Conservation (phyloP, 2,888 invertebrate species). For the Pediacus dermestoides region DNA sequence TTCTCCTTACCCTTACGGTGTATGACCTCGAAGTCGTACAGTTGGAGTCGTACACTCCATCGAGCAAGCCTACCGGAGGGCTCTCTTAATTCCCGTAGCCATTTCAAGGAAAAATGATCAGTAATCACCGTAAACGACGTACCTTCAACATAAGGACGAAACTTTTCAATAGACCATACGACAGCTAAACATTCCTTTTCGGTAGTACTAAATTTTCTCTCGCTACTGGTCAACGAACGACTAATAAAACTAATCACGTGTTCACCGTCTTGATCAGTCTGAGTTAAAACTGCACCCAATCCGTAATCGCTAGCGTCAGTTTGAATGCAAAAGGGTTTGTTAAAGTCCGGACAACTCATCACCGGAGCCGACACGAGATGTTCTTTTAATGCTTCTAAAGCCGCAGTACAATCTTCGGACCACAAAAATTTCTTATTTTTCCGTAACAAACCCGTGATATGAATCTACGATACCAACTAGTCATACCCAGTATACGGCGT, state of each 20-base stretch:
- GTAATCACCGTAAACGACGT: constrained; percentile 15
- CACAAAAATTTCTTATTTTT: constrained; percentile 14
- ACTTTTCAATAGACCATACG: constrained; percentile 13
- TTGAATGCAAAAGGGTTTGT: constrained; percentile 20
- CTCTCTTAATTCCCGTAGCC: constrained; percentile 18
- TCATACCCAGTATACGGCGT: constrained; percentile 9
- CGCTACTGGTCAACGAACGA: constrained; percentile 13
- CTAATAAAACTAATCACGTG: constrained; percentile 16
- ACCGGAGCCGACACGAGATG: constrained; percentile 18
- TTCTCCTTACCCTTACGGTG: constrained; percentile 13
- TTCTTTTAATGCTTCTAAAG: constrained; percentile 17
- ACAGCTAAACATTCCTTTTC: constrained; percentile 21
- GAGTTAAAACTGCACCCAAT: constrained; percentile 19
- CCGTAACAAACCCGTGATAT: constrained; percentile 4
- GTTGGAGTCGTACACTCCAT: constrained; percentile 17
- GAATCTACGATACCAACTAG: constrained; percentile 14
- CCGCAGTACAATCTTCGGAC: constrained; percentile 11
- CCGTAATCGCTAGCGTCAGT: constrained; percentile 21
- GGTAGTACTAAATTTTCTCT: constrained; percentile 17
- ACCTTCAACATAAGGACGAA: constrained; percentile 13
- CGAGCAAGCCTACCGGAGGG: constrained; percentile 14
- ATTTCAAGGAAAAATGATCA: constrained; percentile 17
- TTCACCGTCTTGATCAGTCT: constrained; percentile 13
- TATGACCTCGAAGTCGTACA: constrained; percentile 16
- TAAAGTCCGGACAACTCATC: constrained; percentile 22